Percentiles rank a stretch among this genome's conserved stretches.
Conservation (phyloP, 92 coral and sea anemone species). For the Metridium senile region DNA sequence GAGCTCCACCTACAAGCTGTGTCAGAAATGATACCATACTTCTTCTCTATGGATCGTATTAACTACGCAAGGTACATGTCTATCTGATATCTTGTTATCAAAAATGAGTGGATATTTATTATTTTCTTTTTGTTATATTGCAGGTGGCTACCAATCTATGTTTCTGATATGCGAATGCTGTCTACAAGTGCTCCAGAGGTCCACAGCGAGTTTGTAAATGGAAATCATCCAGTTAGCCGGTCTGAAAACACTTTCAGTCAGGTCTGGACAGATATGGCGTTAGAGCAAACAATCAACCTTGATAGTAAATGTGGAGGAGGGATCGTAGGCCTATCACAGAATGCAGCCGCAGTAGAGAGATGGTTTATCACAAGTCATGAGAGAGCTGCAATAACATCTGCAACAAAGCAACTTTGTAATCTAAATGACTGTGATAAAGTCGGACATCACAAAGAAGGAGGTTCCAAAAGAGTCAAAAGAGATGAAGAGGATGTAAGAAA, state of each 20-base stretch:
- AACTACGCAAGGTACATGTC: conserved; percentile 46
- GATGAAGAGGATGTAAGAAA: conserved; percentile 57
- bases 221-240: conserved; percentile 56
- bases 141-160: conserved; percentile 71
- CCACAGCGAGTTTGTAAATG: conserved; percentile 40
- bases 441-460: conserved; percentile 65
- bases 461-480: conserved; percentile 40
- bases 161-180: conserved; percentile 64
- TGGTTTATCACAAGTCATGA: conserved; percentile 56
- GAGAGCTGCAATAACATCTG: conserved; percentile 43
- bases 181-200: conserved; percentile 53
- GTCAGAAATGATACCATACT: conserved; percentile 59
- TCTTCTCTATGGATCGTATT: conserved; percentile 52
- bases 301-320: conserved; percentile 73
- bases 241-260: conserved; percentile 60
- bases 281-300: conserved; percentile 68
- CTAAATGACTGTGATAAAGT: conserved; percentile 25
- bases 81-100: no score
- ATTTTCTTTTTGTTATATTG: no score
- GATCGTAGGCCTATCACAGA: conserved; percentile 63
- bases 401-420: conserved; percentile 35
- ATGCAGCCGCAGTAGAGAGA: conserved; percentile 45
- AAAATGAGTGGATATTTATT: no score
- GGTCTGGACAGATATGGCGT: no score
- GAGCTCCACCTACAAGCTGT: conserved; percentile 45